A percentile compares a stretch with the other conserved stretches of the same genome.
These are phyloP conservation scores for Dendrolimus punctatus DNA, from an alignment of 1,140 invertebrate genomes.

Conservation along the genomic window DNA sequence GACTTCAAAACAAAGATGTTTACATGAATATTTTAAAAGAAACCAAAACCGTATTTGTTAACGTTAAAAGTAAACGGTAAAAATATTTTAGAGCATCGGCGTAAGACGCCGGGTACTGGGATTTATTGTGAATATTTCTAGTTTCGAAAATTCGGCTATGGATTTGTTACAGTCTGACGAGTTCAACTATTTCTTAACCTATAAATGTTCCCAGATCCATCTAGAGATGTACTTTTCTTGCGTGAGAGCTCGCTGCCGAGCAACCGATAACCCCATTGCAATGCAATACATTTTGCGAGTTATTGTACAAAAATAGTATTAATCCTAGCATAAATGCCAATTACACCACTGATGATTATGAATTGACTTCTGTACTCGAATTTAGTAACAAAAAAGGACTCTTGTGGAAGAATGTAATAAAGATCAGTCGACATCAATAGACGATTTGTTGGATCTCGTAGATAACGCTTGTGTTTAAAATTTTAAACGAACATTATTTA, in stretches of 20 bases:
- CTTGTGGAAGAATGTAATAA: constrained; percentile 1
- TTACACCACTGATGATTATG: constrained; percentile 11
- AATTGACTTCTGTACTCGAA: constrained; percentile 12
- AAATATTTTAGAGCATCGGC: too few relatives aligned
- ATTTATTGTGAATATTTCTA: too few relatives aligned
- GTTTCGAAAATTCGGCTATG: constrained; percentile 16
- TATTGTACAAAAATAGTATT: constrained; percentile 23
- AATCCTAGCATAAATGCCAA: constrained; percentile 22
- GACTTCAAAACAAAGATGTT: constrained; percentile 15
- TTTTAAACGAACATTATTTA: constrained; percentile 20
- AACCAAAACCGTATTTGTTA: too few relatives aligned
- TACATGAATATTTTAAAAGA: constrained; percentile 15
- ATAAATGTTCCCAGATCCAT: constrained; percentile 33
- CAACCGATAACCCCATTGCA: constrained; percentile 26
- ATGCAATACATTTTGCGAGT: constrained; percentile 18
- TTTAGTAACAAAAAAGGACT: constrained; percentile 5
- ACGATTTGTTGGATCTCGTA: constrained; percentile 2
- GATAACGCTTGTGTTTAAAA: too few relatives aligned
- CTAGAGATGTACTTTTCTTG: constrained; percentile 35
- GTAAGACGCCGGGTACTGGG: too few relatives aligned
- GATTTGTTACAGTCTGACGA: constrained; percentile 13
- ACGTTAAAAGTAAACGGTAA: too few relatives aligned
- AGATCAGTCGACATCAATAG: background rate
- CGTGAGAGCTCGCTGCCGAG: constrained; percentile 18
- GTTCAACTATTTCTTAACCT: constrained; percentile 29